Evolutionary conservation across 2,113 vertebrate genomes (phyloP).

Genomic region (Thamnophis sirtalis): DNA sequence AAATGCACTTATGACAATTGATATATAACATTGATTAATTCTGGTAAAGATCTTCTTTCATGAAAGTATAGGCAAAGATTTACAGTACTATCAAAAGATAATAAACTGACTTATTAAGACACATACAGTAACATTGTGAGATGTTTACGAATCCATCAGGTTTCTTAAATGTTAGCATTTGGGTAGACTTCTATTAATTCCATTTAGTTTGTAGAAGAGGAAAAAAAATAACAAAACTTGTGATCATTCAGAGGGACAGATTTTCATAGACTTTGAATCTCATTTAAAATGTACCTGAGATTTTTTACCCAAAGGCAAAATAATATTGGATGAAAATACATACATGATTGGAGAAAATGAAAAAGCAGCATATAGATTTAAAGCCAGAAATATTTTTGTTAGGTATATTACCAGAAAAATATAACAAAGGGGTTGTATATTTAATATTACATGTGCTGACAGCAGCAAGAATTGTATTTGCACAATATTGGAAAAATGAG

Average conservation of each 20-base stretch:
- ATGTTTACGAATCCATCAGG: background rate
- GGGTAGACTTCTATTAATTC: background rate
- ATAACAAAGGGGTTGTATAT: no score
- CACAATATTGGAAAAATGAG: no score
- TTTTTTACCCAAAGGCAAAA: background rate
- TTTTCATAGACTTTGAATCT: background rate
- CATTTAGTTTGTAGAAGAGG: background rate
- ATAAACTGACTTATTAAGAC: background rate
- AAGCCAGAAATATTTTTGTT: no score
- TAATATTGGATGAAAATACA: no score
- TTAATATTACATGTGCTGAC: no score
- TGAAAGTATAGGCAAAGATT: background rate
- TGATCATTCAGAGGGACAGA: background rate
- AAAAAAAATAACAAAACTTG: background rate
- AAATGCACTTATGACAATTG: background rate
- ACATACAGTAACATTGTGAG: background rate
- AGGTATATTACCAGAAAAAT: no score
- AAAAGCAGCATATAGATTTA: no score
- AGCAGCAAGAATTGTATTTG: no score
- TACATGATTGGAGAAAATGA: no score
- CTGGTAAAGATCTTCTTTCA: background rate
- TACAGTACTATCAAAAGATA: background rate
- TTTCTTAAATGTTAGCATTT: background rate
- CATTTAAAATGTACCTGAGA: background rate
- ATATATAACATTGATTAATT: background rate